Evolutionary conservation across 2,888 invertebrate genomes (phyloP).

Genomic region (Diarsia mendica): DNA sequence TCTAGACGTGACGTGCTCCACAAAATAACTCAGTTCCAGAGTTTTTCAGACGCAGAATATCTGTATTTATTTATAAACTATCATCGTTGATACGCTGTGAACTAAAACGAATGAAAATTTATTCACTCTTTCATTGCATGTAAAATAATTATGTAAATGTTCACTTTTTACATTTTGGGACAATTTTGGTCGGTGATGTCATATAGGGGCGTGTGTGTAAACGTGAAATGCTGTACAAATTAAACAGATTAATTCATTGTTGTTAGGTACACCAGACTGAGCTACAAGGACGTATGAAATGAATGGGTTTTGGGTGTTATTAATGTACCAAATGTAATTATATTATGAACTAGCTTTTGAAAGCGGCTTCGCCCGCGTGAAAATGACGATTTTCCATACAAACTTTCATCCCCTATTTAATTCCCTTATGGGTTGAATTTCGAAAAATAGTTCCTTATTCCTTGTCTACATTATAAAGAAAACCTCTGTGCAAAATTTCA

Average conservation of each 20-base stretch:
- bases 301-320: background rate
- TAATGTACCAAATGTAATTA: background rate
- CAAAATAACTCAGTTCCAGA: background rate
- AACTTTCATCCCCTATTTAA: too few species aligned
- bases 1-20: background rate
- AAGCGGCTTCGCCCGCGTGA: too few species aligned
- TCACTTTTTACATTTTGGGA: background rate
- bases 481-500: too few species aligned
- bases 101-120: background rate
- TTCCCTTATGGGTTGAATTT: too few species aligned
- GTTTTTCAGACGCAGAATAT: background rate
- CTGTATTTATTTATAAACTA: slow-evolving; percentile 1
- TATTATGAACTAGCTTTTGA: too few species aligned
- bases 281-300: slow-evolving; percentile 5
- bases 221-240: slow-evolving; percentile 6
- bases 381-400: too few species aligned
- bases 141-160: too few species aligned
- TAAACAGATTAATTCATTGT: slow-evolving; percentile 15
- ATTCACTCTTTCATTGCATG: slow-evolving; percentile 2
- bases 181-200: slow-evolving; percentile 28
- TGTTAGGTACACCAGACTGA: background rate
- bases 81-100: too few species aligned
- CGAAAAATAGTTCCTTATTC: too few species aligned
- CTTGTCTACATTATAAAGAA: too few species aligned
- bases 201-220: slow-evolving; percentile 10